Percentiles rank a stretch among this genome's conserved stretches.
Conservation (phyloP, 2,888 invertebrate species). For the Craniophora ligustri region DNA sequence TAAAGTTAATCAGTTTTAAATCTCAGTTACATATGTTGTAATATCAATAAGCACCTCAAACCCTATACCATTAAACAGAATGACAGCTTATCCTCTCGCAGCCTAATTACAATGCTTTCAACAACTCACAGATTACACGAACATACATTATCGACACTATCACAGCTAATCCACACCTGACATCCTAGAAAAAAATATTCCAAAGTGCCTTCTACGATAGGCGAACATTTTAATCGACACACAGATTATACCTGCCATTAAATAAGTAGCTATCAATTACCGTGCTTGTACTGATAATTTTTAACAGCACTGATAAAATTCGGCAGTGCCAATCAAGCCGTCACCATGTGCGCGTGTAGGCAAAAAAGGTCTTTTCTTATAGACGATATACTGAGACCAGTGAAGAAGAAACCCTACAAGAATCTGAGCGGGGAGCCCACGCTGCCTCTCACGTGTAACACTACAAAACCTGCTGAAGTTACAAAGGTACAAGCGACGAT, state of each 20-base stretch:
- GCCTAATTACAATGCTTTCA: slow-evolving; percentile 60
- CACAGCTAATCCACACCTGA: slow-evolving; percentile 52
- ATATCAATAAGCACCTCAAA: slow-evolving; percentile 27
- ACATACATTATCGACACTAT: slow-evolving; percentile 52
- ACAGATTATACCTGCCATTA: slow-evolving; percentile 82
- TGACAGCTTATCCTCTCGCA: slow-evolving; percentile 48
- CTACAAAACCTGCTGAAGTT: slow-evolving; percentile 23
- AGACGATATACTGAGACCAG: slow-evolving; percentile 78
- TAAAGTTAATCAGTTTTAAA: no score
- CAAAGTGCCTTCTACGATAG: slow-evolving; percentile 56
- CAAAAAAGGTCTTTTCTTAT: slow-evolving; percentile 82
- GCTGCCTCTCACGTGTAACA: slow-evolving; percentile 65
- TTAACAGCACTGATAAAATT: slow-evolving; percentile 73
- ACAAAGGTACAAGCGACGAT: slow-evolving; percentile 17
- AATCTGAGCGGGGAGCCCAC: slow-evolving; percentile 70
- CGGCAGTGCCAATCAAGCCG: slow-evolving; percentile 74
- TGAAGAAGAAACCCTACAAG: slow-evolving; percentile 69
- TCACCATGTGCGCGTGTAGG: slow-evolving; percentile 83
- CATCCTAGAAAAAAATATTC: slow-evolving; percentile 54
- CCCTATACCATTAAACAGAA: slow-evolving; percentile 33
- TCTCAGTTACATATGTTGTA: not conserved
- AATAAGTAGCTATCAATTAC: slow-evolving; percentile 87
- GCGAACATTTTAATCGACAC: slow-evolving; percentile 61
- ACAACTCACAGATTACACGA: slow-evolving; percentile 55
- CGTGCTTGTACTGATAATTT: slow-evolving; percentile 71